Percentiles rank a stretch among this genome's conserved stretches.
Conservation (phyloP, 2,113 vertebrate species). For the Mus musculus region GRCm39 chr12:97194501-97195000, state of each 20-base stretch:
- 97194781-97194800: background rate
- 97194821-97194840: background rate
- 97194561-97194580: background rate
- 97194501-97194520: background rate
- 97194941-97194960: slow-evolving; percentile 64
- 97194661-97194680: background rate
- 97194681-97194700: background rate
- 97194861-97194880: slow-evolving; percentile 66
- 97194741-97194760: background rate
- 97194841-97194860: slow-evolving; percentile 54
- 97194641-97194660: background rate
- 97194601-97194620: background rate
- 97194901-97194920: slow-evolving; percentile 74
- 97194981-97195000: slow-evolving; percentile 64
- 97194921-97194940: slow-evolving; percentile 70
- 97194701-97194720: background rate
- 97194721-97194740: background rate
- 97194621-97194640: background rate
- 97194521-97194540: background rate
- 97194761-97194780: slow-evolving; percentile 13
- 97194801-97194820: slow-evolving; percentile 31
- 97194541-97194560: background rate
- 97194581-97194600: background rate
- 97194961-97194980: slow-evolving; percentile 69
- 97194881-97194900: slow-evolving; percentile 49